Evolutionary conservation across 1,140 invertebrate genomes (phyloP), one percentile per base, ranked within the genome.

Genomic region (Panagrolaimus sp.): DNA sequence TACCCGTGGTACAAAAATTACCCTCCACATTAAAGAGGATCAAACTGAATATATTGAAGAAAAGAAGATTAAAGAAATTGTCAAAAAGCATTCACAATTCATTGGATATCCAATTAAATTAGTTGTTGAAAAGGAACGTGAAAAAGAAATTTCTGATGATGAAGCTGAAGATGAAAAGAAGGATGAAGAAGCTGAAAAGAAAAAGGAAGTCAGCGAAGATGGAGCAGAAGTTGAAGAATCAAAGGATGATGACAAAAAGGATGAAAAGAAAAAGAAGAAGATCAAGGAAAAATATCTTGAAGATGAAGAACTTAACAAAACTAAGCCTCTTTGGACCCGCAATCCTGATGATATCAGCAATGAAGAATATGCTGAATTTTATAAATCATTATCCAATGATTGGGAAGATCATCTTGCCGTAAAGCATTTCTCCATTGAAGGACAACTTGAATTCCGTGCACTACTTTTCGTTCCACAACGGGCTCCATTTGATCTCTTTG

Each of bases 331-430:
- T 79, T 98, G 96, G 95, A 98, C 94, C 4, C 88, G 95, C 74
- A 98, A 97, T 81, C 91, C 93, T 46, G 93, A 97, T 86, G 94
- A 98, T 78, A 98, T 98, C 80, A 91, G 90, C 51, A 90, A 94
- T 78, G 93, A 97, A 78, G 95, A 98, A 84, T 98, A 98, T 84
- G 94, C 92, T 69, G 96, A 98, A 86, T 98, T 98, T 87, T 98
- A 98, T 89, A 98, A 98, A 85, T 92, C 91, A 0, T 86, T 98
- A 13, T 96, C 93, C 70, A 97, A 98, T 80, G 96, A 98, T 84
- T 98, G 94, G 95, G 96, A 98, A 85, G 94, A 98, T 82, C 94
- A 97, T 87, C 86, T 98, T 57, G 94, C 94, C 68, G 93, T 97
- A 0, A 98, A 97, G 84, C 96, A 98, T 84, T 98, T 98, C 88